A percentile compares a stretch with the other conserved stretches of the same genome.
Evolutionary conservation across 2,888 invertebrate genomes (phyloP).

Genomic region (Zaprionus obscuricornis): DNA sequence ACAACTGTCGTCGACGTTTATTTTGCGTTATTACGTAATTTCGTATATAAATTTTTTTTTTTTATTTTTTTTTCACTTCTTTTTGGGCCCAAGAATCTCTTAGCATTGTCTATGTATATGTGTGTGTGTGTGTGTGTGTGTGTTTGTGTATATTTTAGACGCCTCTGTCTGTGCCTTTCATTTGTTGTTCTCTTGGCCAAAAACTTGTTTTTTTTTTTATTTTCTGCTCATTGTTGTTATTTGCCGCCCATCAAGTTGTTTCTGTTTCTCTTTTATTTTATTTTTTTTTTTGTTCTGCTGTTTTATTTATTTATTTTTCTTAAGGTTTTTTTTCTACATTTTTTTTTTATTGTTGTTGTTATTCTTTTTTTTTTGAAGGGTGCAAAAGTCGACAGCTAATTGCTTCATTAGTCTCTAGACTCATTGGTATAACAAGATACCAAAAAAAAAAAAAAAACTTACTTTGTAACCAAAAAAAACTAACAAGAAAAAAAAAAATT

Average conservation of each 20-base stretch:
- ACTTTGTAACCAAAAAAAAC: conserved; percentile 24
- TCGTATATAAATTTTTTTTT: conserved; percentile 33
- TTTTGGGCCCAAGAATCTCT: conserved; percentile 48
- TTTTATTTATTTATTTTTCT: conserved; percentile 28
- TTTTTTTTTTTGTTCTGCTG: conserved; percentile 16
- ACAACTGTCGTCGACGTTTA: conserved; percentile 45
- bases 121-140: conserved; percentile 2
- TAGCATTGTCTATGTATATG: conserved; percentile 3
- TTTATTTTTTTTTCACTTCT: conserved; percentile 10
- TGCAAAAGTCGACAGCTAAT: conserved; percentile 65
- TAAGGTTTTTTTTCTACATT: conserved; percentile 18
- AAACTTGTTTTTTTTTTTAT: conserved; percentile 35
- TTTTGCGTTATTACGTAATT: conserved; percentile 65
- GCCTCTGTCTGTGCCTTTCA: conserved; percentile 53
- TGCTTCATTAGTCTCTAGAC: conserved; percentile 70
- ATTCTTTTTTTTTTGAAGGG: conserved; percentile 13
- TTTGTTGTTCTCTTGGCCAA: conserved; percentile 52
- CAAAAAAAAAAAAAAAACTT: not conserved
- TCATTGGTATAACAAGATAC: too few relatives aligned
- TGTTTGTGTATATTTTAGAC: conserved; percentile 27
- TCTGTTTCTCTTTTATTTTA: not conserved
- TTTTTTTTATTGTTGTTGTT: conserved; percentile 1
- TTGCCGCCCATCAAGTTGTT: too few relatives aligned
- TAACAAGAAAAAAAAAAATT: not conserved
- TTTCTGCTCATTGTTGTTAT: conserved; percentile 24